Evolutionary conservation across 2,888 invertebrate species (phyloP).

Genomic region (Agrochola macilenta): DNA sequence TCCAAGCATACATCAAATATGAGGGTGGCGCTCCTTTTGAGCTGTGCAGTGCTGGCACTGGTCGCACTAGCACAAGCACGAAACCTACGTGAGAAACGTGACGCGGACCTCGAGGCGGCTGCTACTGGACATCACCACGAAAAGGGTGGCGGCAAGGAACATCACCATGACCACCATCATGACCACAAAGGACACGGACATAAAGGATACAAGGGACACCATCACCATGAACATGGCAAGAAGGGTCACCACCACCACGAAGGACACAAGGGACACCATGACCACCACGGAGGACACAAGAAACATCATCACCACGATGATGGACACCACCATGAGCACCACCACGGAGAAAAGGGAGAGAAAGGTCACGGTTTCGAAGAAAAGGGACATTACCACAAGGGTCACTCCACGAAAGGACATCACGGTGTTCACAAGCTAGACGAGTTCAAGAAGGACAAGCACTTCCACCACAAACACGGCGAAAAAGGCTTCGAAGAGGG

Average conservation of each 20-base stretch:
- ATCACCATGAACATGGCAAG: conserved; percentile 92
- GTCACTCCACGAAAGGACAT: conserved; percentile 96
- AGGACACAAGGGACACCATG: conserved; percentile 91
- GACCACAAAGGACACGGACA: conserved; percentile 93
- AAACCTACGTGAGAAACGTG: conserved; percentile 84
- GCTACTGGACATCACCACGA: conserved; percentile 84
- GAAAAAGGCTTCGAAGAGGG: conserved; percentile 94
- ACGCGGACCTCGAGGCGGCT: conserved; percentile 89
- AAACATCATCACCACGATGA: conserved; percentile 92
- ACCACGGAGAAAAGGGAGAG: conserved; percentile 92
- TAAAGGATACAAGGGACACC: conserved; percentile 93
- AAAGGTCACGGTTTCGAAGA: conserved; percentile 90
- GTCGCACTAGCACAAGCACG: conserved; percentile 85
- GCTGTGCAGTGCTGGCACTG: conserved; percentile 80
- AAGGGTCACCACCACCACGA: conserved; percentile 94
- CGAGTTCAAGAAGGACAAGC: conserved; percentile 95
- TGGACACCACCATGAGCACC: conserved; percentile 91
- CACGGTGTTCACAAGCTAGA: conserved; percentile 96
- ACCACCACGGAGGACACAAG: conserved; percentile 91
- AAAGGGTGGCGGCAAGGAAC: conserved; percentile 92
- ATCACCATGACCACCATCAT: conserved; percentile 91
- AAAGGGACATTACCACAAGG: conserved; percentile 94
- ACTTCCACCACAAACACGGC: conserved; percentile 96
- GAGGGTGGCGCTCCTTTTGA: conserved; percentile 79
- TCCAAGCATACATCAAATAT: conserved; percentile 76